A percentile compares a stretch with the other conserved stretches of the same genome.
Conservation (phyloP, 2,888 invertebrate genomes). For the Lochmaea crataegi region DNA sequence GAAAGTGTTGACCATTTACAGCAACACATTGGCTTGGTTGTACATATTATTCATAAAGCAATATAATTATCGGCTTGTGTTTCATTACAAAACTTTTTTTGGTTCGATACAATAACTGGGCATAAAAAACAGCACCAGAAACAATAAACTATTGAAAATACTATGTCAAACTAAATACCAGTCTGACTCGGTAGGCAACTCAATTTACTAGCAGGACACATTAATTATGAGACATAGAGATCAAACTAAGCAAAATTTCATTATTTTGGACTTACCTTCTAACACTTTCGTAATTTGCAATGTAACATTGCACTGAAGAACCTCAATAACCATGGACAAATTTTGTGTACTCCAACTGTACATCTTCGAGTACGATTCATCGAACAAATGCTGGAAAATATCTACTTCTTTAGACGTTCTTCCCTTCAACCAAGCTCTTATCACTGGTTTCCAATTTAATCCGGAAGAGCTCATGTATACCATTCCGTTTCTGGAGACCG, state of each 20-base stretch:
- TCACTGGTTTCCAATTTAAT: constrained; percentile 90
- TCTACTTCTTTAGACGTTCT: constrained; percentile 69
- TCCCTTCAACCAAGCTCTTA: constrained; percentile 84
- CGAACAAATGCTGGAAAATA: constrained; percentile 80
- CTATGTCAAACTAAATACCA: too few species aligned
- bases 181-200: too few species aligned
- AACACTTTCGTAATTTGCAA: constrained; percentile 85
- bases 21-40: too few species aligned
- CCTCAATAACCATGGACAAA: constrained; percentile 83
- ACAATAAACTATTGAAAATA: too few species aligned
- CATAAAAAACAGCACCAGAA: too few species aligned
- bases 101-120: too few species aligned
- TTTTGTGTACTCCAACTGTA: constrained; percentile 90
- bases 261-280: constrained; percentile 68
- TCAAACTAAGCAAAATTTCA: not conserved
- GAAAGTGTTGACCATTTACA: too few species aligned
- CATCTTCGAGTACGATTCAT: constrained; percentile 77
- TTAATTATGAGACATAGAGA: too few species aligned
- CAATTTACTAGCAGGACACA: too few species aligned
- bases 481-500: constrained; percentile 79
- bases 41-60: too few species aligned
- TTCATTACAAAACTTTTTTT: too few species aligned
- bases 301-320: constrained; percentile 91
- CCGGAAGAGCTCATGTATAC: constrained; percentile 98
- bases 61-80: too few species aligned